Evolutionary conservation across 1,140 invertebrate genomes (phyloP), one percentile per base, ranked within the genome.

Genomic region (Brachionus rubens): DNA sequence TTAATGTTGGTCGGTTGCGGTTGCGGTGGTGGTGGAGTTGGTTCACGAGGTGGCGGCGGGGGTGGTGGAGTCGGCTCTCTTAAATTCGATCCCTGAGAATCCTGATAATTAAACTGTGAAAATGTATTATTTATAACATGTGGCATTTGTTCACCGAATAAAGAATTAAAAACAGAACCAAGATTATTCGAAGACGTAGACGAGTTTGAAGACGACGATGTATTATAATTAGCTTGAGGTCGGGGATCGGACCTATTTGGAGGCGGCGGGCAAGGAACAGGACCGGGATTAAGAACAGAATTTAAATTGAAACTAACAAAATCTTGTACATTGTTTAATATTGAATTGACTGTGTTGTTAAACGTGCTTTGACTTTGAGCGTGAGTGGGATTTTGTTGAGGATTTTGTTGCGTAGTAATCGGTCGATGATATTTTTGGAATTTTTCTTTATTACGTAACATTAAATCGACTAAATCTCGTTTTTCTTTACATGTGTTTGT

Each of bases 401-500:
- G 65, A 36, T 77, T 70, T 9, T 78, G 56, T 14, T 14, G 16
- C 7, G 14, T 30, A n/a, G 30, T 10, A 36, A 3, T 28, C 10
- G 16, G 33, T 36, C 30, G 30, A 40, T 36, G 33, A 21, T 24
- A 14, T 36, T 28, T 59, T 7, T 2, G 30, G 36, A 59, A 59
- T 59, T 16, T 36, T 19, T 59, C 2, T 52, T 79, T 82, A 65
- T 80, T 79, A 14, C 78, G 56, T n/a, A 83, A 72, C 19, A 83
- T 76, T 1, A 83, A 77, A 16, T 84, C 83, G 72, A 83, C 81
- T 0, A 85, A 76, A 67, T 85, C 83, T 67, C 80, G 77, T 77
- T 85, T 85, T 75, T 85, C 83, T 30, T 56, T 80, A 70, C 83
- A 85, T 10, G 77, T 80, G 30, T 78, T 76, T 3, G 80, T 81